Evolutionary conservation across 2,797 vertebrate species (phyloP).

Genomic region (Bucorvus abyssinicus): DNA sequence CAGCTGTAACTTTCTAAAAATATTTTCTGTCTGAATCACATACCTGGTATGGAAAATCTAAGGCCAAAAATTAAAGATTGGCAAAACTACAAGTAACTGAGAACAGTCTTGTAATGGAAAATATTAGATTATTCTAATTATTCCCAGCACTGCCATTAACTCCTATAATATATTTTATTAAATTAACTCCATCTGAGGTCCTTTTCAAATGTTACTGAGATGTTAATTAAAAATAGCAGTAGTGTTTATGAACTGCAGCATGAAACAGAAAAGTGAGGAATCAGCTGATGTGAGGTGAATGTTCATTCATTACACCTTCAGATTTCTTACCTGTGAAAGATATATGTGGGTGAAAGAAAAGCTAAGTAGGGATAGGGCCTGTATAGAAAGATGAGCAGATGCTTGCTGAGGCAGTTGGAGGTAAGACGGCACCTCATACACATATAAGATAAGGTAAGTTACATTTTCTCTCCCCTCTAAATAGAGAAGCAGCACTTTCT

Average conservation of each 20-base stretch:
- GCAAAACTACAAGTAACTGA: neutral
- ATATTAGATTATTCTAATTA: constrained; percentile 30
- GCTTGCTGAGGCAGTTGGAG: neutral
- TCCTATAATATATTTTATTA: neutral
- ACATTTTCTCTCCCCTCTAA: neutral
- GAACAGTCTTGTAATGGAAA: constrained; percentile 7
- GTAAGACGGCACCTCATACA: neutral
- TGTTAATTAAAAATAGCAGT: neutral
- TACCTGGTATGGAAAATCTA: constrained; percentile 19
- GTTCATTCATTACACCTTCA: neutral
- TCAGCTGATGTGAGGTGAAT: neutral
- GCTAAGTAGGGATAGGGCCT: neutral
- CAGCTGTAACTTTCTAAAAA: constrained; percentile 31
- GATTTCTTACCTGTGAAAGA: neutral
- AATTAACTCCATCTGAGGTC: neutral
- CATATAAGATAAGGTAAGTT: neutral
- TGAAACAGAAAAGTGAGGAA: neutral
- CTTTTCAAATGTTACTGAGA: neutral
- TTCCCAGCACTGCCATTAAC: neutral
- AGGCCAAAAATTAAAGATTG: constrained; percentile 25
- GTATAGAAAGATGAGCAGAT: neutral
- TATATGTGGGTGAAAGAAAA: neutral
- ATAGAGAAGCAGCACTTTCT: neutral
- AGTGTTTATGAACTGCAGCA: neutral
- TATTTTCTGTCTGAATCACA: constrained; percentile 30